Conservation (phyloP, 2,797 vertebrate species). For the Synaphobranchus kaupii region DNA sequence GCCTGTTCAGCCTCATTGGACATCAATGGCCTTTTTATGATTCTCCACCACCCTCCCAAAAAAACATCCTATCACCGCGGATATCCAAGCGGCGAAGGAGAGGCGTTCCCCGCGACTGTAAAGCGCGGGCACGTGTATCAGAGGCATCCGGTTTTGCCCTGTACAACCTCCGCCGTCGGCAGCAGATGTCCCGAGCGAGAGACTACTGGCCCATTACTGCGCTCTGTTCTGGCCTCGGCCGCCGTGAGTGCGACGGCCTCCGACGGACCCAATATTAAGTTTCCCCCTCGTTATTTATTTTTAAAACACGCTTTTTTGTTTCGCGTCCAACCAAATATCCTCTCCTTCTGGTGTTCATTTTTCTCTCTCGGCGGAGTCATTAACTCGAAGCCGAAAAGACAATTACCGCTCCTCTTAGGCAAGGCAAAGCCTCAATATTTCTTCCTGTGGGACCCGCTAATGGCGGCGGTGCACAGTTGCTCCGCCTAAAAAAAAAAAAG, state of each 20-base stretch:
- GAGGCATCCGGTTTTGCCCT: neutral
- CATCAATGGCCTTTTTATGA: constrained; percentile 46
- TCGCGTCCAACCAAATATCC: neutral
- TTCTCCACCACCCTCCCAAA: constrained; percentile 40
- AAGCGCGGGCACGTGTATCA: neutral
- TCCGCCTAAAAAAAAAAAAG: constrained; percentile 1
- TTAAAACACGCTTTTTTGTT: neutral
- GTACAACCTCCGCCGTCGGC: neutral
- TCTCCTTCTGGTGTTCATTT: constrained; percentile 11
- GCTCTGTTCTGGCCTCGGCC: neutral
- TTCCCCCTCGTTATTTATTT: neutral
- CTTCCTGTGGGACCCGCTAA: neutral
- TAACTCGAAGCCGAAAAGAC: neutral
- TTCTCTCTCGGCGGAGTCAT: neutral
- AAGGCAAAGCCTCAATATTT: neutral
- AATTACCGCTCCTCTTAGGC: neutral
- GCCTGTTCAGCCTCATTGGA: constrained; percentile 55
- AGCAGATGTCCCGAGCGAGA: neutral
- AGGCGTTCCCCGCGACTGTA: constrained; percentile 10
- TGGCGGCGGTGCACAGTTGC: neutral
- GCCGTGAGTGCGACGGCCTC: neutral
- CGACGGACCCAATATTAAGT: neutral
- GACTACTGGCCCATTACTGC: neutral
- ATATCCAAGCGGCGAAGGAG: constrained; percentile 40
- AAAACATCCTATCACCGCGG: constrained; percentile 38